Evolutionary conservation across 1,140 invertebrate species (phyloP).

Genomic region (Drosophila sulfurigaster): DNA sequence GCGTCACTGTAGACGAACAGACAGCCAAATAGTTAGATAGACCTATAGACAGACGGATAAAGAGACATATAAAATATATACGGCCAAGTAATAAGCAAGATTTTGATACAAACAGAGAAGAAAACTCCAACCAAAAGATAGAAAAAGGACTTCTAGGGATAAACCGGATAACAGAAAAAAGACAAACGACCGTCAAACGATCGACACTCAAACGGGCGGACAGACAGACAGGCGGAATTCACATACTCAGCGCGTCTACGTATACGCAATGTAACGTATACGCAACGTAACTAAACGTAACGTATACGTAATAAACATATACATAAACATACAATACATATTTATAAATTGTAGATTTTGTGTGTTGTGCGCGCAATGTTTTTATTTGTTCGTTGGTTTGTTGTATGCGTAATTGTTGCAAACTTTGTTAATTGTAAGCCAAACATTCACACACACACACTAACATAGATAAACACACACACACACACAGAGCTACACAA

Average conservation of each 20-base stretch:
- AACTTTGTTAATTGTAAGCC: slow-evolving; percentile 57
- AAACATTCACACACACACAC: slow-evolving; percentile 27
- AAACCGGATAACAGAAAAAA: neutral
- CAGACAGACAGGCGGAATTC: slow-evolving; percentile 9
- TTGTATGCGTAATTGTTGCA: slow-evolving; percentile 56
- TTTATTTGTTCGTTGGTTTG: slow-evolving; percentile 26
- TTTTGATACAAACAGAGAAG: no score
- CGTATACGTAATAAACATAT: slow-evolving; percentile 38
- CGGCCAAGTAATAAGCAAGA: no score
- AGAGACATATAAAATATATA: no score
- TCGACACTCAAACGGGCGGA: neutral
- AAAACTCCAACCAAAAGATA: no score
- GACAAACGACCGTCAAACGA: neutral
- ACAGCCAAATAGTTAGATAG: no score
- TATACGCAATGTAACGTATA: neutral
- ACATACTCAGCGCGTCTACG: slow-evolving; percentile 68
- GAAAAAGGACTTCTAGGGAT: no score
- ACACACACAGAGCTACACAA: slow-evolving; percentile 36
- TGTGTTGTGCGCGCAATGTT: slow-evolving; percentile 37
- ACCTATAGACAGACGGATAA: no score
- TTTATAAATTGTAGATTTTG: slow-evolving; percentile 20
- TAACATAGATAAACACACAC: neutral
- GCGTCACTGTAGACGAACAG: no score
- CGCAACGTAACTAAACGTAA: neutral
- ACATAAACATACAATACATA: neutral